These are phyloP conservation scores for Conus ventricosus DNA, from an alignment of 1,140 invertebrate species.

Conservation along the genomic window DNA sequence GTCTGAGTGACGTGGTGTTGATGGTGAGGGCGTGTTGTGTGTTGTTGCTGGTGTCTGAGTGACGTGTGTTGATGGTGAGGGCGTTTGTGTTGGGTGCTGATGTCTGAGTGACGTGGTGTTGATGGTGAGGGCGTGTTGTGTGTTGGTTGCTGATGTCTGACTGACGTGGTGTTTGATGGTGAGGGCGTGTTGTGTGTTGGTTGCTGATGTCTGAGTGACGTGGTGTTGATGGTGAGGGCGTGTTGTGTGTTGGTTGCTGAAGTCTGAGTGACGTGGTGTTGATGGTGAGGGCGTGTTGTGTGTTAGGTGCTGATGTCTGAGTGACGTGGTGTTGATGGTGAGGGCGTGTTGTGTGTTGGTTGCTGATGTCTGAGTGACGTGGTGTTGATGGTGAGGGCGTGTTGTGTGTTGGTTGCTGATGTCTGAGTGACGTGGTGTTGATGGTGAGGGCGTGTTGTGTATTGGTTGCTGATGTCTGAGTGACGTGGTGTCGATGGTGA, in stretches of 20 bases:
- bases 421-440: neutral
- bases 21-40: too few relatives aligned
- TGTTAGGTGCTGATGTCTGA: too few relatives aligned
- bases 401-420: neutral
- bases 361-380: neutral
- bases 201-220: neutral
- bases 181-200: constrained; percentile 24
- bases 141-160: too few relatives aligned
- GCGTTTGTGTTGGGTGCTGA: too few relatives aligned
- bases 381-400: neutral
- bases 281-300: neutral
- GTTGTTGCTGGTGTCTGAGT: too few relatives aligned
- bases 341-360: constrained; percentile 17
- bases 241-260: neutral
- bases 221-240: neutral
- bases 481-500: constrained; percentile 86
- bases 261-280: neutral
- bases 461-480: constrained; percentile 55
- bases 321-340: constrained; percentile 87
- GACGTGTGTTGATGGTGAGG: too few relatives aligned
- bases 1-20: neutral
- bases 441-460: too few relatives aligned
- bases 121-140: too few relatives aligned
- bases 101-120: too few relatives aligned
- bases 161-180: constrained; percentile 87